Evolutionary conservation across 2,888 invertebrate species (phyloP).

Genomic region (Hybos culiciformis): DNA sequence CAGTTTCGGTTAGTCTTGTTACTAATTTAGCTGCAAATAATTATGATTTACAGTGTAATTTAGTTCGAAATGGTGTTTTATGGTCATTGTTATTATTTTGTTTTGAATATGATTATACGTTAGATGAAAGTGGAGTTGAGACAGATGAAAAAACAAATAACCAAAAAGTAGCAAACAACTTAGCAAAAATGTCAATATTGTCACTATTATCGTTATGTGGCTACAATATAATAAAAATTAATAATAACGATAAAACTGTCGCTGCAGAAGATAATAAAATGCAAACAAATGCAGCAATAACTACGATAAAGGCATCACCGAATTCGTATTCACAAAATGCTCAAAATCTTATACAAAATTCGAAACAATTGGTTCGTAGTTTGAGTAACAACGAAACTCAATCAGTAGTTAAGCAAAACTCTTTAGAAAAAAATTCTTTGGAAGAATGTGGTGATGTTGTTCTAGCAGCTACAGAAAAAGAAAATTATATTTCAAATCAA

Average conservation of each 20-base stretch:
- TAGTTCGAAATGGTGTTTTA: constrained; percentile 73
- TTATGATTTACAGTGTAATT: constrained; percentile 62
- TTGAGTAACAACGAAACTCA: constrained; percentile 15
- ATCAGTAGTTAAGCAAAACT: constrained; percentile 22
- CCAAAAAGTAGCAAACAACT: constrained; percentile 81
- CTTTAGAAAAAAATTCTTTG: constrained; percentile 21
- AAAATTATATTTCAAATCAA: constrained; percentile 19
- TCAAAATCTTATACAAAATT: constrained; percentile 31
- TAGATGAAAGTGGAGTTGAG: constrained; percentile 91
- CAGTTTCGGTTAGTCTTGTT: constrained; percentile 81
- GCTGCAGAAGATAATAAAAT: constrained; percentile 8
- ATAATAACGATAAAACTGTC: constrained; percentile 15
- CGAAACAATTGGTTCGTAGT: constrained; percentile 27
- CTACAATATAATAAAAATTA: constrained; percentile 33
- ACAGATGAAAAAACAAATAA: constrained; percentile 72
- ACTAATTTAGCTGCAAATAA: constrained; percentile 77
- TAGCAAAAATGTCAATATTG: constrained; percentile 74
- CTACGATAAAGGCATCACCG: constrained; percentile 14
- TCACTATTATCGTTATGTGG: constrained; percentile 75
- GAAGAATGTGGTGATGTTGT: constrained; percentile 6
- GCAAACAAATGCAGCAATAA: constrained; percentile 10
- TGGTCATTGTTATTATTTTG: constrained; percentile 84
- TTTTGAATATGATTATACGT: constrained; percentile 92
- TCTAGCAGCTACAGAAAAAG: constrained; percentile 22
- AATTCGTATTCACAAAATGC: constrained; percentile 34